Conservation (phyloP, 2,888 invertebrate species). For the Ophioninae sp. region DNA sequence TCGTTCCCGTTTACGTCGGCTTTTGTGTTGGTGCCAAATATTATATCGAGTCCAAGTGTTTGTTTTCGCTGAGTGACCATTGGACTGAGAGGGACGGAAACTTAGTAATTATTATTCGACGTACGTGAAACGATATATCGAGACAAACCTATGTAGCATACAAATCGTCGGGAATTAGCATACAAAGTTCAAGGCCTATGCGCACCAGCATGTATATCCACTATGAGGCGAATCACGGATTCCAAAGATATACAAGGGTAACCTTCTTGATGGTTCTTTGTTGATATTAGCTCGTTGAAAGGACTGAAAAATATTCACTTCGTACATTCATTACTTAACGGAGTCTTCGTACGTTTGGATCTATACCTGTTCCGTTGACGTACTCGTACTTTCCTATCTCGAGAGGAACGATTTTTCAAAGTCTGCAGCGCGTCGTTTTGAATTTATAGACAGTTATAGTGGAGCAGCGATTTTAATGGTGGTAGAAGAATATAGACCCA, state of each 20-base stretch:
- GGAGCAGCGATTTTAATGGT: too few species aligned
- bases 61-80: conserved; percentile 31
- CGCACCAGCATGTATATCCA: conserved; percentile 45
- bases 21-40: conserved; percentile 36
- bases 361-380: too few species aligned
- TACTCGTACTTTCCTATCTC: too few species aligned
- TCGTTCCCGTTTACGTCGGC: neutral
- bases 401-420: too few species aligned
- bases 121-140: conserved; percentile 58
- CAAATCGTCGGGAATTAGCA: conserved; percentile 57
- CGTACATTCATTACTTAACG: too few species aligned
- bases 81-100: conserved; percentile 38
- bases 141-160: conserved; percentile 46
- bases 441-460: too few species aligned
- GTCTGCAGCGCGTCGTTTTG: too few species aligned
- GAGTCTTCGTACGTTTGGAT: too few species aligned
- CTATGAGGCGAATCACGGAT: conserved; percentile 35
- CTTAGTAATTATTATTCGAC: conserved; percentile 54
- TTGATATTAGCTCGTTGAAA: conserved; percentile 14
- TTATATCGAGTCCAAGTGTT: neutral
- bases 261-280: conserved; percentile 49
- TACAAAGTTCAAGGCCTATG: conserved; percentile 63
- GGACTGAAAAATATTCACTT: neutral
- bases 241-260: conserved; percentile 56
- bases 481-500: too few species aligned